These are phyloP conservation scores for Malacoraja senta DNA, from an alignment of 2,797 vertebrate genomes.

Conservation along the genomic window DNA sequence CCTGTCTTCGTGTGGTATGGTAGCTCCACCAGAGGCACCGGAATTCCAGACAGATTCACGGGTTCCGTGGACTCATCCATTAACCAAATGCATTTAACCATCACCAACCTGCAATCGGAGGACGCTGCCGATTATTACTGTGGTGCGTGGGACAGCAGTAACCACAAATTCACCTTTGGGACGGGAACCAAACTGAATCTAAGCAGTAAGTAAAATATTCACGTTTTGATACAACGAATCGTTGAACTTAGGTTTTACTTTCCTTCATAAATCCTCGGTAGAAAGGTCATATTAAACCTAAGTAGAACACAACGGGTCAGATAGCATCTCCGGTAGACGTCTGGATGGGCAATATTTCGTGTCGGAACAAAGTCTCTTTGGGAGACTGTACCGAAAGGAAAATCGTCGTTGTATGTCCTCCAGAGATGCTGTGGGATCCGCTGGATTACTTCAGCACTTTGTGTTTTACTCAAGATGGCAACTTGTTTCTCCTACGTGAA, in stretches of 20 bases:
- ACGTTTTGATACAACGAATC: not conserved
- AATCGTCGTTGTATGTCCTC: too few species aligned
- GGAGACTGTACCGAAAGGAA: too few species aligned
- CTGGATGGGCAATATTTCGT: too few species aligned
- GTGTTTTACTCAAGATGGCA: too few species aligned
- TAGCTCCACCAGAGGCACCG: not conserved
- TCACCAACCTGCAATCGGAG: not conserved
- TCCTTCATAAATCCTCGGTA: too few species aligned
- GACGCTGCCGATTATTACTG: not conserved
- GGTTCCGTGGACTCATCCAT: not conserved
- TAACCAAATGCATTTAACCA: not conserved
- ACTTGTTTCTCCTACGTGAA: too few species aligned
- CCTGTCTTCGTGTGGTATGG: not conserved
- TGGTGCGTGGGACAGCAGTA: not conserved
- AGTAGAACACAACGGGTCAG: too few species aligned
- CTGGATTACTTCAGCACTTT: too few species aligned
- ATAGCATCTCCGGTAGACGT: too few species aligned
- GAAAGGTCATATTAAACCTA: not conserved
- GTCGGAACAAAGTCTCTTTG: too few species aligned
- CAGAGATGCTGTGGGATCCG: too few species aligned
- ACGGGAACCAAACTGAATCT: constrained; percentile 3
- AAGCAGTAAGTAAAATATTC: not conserved
- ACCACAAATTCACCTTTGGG: not conserved
- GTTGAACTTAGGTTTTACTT: not conserved
- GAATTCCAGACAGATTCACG: not conserved